Base-by-base conservation (phyloP, 2,797 vertebrate genomes). In the Halcyon badia region DNA sequence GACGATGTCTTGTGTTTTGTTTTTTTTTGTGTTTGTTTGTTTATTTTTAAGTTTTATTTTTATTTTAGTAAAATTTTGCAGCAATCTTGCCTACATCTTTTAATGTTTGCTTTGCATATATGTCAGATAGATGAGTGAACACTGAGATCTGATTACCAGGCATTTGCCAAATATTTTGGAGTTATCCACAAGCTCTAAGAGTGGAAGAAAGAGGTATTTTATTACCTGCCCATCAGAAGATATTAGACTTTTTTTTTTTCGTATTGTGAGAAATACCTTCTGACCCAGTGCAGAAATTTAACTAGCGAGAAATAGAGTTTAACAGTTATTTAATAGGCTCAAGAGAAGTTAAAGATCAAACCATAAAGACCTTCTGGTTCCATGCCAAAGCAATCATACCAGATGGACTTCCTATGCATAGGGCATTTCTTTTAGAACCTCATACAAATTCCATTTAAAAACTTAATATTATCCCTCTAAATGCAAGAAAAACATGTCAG, bases 221-320 rank as follows among this genome's bases (percentile, higher is more conserved):
- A 46, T 66, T 84, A 31, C 64, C 41, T 89, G 15, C 14, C n/a
- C 10, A 26, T 79, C 2, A 21, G 1, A 14, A 81, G n/a, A 11
- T 71, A 30, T 49, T 78, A 46, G 31, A 64, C 30, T 12, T 82
- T 62, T 89, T 95, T 95, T 58, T 58, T 56, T 70, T 11, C 10
- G 61, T 56, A 30, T 66, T 89, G 62, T 70, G 30, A 82, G 71
- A 95, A 95, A 83, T 44, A 85, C 46, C 1, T 41, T 70, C 85
- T 95, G 87, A 94, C 15, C 51, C n/a, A 93, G 64, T 66, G 54
- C 33, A 82, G 76, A 71, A 88, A 64, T 96, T 97, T 82, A 94
- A 89, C 56, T 91, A 66, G 64, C 81, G 70, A 89, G 64, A 85
- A 96, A 94, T 54, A 90, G 71, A 88, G 62, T 60, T 90, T 90